Conservation (phyloP, 2,113 vertebrate genomes). For the Piaya cayana region DNA sequence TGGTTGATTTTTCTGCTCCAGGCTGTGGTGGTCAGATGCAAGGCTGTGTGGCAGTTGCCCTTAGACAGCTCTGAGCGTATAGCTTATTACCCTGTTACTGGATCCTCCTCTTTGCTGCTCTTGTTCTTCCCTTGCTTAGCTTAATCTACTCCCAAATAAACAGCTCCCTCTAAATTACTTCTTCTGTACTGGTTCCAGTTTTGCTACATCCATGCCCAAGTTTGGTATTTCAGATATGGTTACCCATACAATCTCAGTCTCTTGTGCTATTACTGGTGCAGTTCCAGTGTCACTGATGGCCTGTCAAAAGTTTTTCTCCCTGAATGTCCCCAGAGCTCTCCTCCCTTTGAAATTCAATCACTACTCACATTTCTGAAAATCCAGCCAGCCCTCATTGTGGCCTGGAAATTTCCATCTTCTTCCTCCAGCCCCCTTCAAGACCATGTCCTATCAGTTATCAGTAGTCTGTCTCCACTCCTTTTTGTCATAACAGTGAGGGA, state of each 20-base stretch:
- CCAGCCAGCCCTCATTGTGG: neutral
- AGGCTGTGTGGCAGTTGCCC: neutral
- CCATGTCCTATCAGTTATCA: neutral
- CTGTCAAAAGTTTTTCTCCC: neutral
- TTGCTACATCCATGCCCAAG: neutral
- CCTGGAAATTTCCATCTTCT: neutral
- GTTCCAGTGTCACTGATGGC: neutral
- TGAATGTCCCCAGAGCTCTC: fast-evolving
- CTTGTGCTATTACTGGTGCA: neutral
- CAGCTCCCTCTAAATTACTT: neutral
- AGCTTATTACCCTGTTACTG: neutral
- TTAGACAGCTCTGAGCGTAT: neutral
- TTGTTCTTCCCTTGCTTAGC: neutral
- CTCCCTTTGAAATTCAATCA: neutral
- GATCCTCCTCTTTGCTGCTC: neutral
- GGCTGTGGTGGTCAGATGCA: neutral
- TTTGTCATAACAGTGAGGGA: neutral
- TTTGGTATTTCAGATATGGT: neutral
- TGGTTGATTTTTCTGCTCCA: neutral
- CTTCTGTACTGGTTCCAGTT: neutral
- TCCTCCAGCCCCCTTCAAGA: neutral
- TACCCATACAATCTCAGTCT: neutral
- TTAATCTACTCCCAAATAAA: neutral
- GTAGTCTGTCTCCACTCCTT: neutral
- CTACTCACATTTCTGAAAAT: neutral